Conservation (phyloP, 2,113 vertebrate genomes). For the Chrysemys picta region DNA sequence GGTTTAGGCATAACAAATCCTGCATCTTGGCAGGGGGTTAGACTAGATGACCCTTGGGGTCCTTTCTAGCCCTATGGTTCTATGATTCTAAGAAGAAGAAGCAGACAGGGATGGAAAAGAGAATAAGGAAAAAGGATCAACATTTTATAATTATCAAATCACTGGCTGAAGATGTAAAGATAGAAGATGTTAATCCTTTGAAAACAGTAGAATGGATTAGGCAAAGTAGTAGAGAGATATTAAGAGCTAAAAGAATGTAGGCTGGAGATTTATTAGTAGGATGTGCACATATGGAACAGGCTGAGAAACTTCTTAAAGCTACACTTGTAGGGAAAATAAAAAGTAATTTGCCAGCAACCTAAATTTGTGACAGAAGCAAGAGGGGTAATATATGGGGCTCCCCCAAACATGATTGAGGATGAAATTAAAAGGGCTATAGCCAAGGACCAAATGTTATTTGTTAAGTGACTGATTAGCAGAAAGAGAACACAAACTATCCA, state of each 20-base stretch:
- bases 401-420: too few species aligned
- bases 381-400: too few species aligned
- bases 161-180: not conserved
- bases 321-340: not conserved
- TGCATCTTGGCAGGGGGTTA: not conserved
- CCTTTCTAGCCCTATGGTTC: not conserved
- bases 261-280: not conserved
- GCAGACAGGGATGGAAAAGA: not conserved
- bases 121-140: not conserved
- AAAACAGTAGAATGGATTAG: not conserved
- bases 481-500: too few species aligned
- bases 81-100: not conserved
- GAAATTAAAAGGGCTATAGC: too few species aligned
- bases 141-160: not conserved
- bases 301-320: not conserved
- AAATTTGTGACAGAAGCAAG: too few species aligned
- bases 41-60: not conserved
- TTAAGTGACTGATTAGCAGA: too few species aligned
- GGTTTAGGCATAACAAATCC: too few species aligned
- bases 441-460: too few species aligned
- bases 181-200: not conserved
- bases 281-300: not conserved
- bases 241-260: not conserved
- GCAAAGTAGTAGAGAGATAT: not conserved
- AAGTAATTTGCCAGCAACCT: not conserved